Base-by-base conservation (phyloP, 2,113 vertebrate genomes). In the Aldabrachelys gigantea region DNA sequence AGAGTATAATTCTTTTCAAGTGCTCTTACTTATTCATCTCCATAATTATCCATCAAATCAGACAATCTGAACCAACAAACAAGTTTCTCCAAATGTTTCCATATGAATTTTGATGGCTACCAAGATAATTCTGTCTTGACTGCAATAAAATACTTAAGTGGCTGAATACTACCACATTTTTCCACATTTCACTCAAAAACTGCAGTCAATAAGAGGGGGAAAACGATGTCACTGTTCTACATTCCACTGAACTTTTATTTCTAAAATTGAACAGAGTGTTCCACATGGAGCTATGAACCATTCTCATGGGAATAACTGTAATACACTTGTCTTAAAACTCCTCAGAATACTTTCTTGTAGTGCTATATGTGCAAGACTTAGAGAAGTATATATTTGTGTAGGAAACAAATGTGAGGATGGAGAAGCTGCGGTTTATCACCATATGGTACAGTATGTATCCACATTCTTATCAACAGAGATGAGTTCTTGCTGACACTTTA, bases 341-440 rank as follows among this genome's bases (percentile, higher is more conserved):
- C 62, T 92, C 84, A 94, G 76, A 86, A 62, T n/a, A 94, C 78
- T 80, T 96, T 96, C 88, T 85, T 50, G 94, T 27, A 87, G 79
- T 59, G 85, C 90, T 85, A 93, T 94, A 85, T 95, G 87, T 62
- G 90, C 78, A 89, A 96, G 78, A 92, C 27, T 12, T 4, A 72
- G 88, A 85, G 22, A n/a, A 90, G 35, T 79, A 25, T 44, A 90
- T 91, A 87, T 93, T 88, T 54, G 79, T 82, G 72, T 89, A 87
- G 95, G 96, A 84, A 50, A 90, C 85, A 95, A 91, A 94, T 29
- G 53, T 38, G 85, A 52, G 96, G 95, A 85, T 84, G 27, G 89
- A 96, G 93, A 83, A 95, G 94, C 94, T 97, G 92, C 94, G 96
- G 96, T 95, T 95, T 95, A 88, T 85, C 53, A 84, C 56, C 75